Evolutionary conservation across 2,888 invertebrate genomes (phyloP).

Genomic region (Chymomyza amoena): DNA sequence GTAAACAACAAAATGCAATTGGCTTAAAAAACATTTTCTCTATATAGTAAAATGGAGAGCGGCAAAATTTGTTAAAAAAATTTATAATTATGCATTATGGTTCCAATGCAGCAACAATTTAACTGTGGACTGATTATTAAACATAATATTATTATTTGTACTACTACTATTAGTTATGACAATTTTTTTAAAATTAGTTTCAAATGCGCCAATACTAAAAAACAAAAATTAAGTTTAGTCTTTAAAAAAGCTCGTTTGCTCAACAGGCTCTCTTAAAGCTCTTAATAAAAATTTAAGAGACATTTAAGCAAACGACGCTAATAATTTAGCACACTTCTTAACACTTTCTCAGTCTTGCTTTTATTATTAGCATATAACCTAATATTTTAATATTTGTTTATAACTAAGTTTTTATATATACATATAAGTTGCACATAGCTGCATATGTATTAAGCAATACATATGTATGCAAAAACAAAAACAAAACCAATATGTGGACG

Average conservation of each 20-base stretch:
- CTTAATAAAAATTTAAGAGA: too few relatives aligned
- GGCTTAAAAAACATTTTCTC: constrained; percentile 2
- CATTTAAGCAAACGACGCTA: background rate
- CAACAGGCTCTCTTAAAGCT: too few relatives aligned
- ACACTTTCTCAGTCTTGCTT: background rate
- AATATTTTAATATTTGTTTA: background rate
- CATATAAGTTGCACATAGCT: constrained; percentile 28
- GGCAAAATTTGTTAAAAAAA: constrained; percentile 28
- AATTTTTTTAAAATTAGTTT: constrained; percentile 34
- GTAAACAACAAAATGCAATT: background rate
- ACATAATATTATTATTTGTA: constrained; percentile 35
- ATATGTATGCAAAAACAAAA: constrained; percentile 16
- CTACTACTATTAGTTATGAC: constrained; percentile 30
- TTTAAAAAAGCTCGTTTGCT: too few relatives aligned
- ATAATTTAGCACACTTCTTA: background rate
- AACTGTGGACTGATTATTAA: constrained; percentile 59
- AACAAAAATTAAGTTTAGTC: background rate
- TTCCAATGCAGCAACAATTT: constrained; percentile 35
- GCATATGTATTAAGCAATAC: too few relatives aligned
- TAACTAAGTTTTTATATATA: background rate
- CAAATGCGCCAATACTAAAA: constrained; percentile 6
- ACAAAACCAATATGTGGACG: constrained; percentile 61
- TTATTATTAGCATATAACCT: background rate
- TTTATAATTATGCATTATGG: background rate
- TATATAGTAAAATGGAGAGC: too few relatives aligned